Percentiles rank a stretch among this genome's conserved stretches.
Evolutionary conservation across 2,888 invertebrate species (phyloP).

Genomic region (Pseudolycoriella hygida): DNA sequence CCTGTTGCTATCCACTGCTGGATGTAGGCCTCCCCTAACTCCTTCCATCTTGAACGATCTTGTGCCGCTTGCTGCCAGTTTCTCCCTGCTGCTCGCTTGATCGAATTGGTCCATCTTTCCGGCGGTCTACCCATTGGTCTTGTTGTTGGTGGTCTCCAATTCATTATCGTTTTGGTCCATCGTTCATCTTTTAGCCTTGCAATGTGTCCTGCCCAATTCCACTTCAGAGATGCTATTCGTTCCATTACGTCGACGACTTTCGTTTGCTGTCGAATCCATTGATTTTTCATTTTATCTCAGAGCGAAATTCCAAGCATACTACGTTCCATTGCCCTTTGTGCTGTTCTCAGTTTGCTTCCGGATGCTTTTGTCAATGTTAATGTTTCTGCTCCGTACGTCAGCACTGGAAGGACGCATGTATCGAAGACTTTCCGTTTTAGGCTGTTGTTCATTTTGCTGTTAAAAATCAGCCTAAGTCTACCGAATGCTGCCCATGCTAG

Average conservation of each 20-base stretch:
- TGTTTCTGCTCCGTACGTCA: conserved; percentile 11
- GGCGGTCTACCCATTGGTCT: not conserved
- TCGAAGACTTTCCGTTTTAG: conserved; percentile 7
- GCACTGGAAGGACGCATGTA: conserved; percentile 10
- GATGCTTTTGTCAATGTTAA: conserved; percentile 10
- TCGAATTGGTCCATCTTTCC: not conserved
- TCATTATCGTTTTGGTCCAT: not conserved
- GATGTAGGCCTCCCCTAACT: not conserved
- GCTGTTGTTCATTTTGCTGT: conserved; percentile 1
- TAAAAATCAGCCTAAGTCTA: conserved; percentile 8
- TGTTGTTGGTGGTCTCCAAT: conserved; percentile 1
- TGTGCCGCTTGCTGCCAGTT: not conserved
- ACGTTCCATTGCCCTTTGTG: conserved; percentile 10
- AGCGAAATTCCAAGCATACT: no score
- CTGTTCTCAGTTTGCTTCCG: conserved; percentile 6
- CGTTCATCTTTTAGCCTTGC: not conserved
- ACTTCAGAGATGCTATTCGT: conserved; percentile 2
- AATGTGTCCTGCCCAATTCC: not conserved
- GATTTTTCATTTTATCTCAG: conserved; percentile 10
- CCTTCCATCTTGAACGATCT: not conserved
- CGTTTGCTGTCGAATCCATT: conserved; percentile 6
- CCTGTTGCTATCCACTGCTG: not conserved
- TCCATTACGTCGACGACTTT: conserved; percentile 9
- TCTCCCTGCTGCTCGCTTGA: not conserved
- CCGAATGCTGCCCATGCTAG: conserved; percentile 12